Conservation (phyloP, 2,888 invertebrate species). For the Gastrophysa polygoni region DNA sequence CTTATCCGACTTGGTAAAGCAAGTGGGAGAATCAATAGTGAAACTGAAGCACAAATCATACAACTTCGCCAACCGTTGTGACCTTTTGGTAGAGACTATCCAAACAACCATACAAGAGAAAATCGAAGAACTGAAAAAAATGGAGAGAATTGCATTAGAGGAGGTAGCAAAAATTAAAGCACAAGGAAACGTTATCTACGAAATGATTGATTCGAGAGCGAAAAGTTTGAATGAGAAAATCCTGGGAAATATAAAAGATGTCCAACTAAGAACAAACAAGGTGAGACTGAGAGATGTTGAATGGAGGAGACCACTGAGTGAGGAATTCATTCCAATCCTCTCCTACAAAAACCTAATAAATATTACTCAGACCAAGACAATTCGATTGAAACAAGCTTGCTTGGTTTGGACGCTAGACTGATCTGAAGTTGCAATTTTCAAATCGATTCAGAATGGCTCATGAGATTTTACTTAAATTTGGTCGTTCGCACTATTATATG, state of each 20-base stretch:
- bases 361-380: too few species aligned
- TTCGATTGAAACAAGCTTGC: too few species aligned
- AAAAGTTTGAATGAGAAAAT: constrained; percentile 59
- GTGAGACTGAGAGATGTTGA: too few species aligned
- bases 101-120: constrained; percentile 61
- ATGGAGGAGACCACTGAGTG: too few species aligned
- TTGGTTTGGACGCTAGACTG: too few species aligned
- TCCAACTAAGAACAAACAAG: constrained; percentile 45
- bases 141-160: constrained; percentile 57
- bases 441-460: too few species aligned
- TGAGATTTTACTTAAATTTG: too few species aligned
- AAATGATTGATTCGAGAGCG: constrained; percentile 60
- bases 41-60: constrained; percentile 64
- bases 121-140: constrained; percentile 58
- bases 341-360: too few species aligned
- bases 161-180: constrained; percentile 59
- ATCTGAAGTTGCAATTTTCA: too few species aligned
- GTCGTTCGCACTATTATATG: too few species aligned
- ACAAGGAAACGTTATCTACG: constrained; percentile 58
- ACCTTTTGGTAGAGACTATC: constrained; percentile 63
- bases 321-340: too few species aligned
- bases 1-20: constrained; percentile 62
- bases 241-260: constrained; percentile 38
- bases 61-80: constrained; percentile 64
- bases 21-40: constrained; percentile 62